Percentiles rank a stretch among this genome's conserved stretches.
Evolutionary conservation across 2,888 invertebrate genomes (phyloP).

Genomic region (Didymodactylos carnosus): DNA sequence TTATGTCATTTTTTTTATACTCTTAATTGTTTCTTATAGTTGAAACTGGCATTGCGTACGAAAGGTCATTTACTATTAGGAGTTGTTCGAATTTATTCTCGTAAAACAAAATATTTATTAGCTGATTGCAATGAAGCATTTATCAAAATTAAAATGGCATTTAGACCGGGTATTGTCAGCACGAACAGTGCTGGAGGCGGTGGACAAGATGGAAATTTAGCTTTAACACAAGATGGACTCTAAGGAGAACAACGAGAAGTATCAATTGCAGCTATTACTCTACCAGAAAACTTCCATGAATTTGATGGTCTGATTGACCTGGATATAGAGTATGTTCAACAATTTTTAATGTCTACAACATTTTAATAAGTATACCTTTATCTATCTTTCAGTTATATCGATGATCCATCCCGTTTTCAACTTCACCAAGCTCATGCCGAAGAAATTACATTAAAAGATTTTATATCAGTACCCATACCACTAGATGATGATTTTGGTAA

Average conservation of each 20-base stretch:
- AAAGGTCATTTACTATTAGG: constrained; percentile 92
- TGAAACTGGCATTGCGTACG: constrained; percentile 94
- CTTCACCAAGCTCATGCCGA: constrained; percentile 88
- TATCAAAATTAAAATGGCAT: constrained; percentile 98
- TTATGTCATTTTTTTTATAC: constrained; percentile 15
- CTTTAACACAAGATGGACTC: constrained; percentile 18
- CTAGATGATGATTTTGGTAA: constrained; percentile 82
- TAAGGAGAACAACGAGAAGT: constrained; percentile 70
- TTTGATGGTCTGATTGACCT: constrained; percentile 49
- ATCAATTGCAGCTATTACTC: constrained; percentile 82
- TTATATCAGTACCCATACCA: constrained; percentile 58
- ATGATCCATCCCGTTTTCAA: background rate
- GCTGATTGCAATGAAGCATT: constrained; percentile 99
- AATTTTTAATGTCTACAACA: background rate
- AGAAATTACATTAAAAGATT: constrained; percentile 91
- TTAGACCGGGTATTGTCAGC: constrained; percentile 52
- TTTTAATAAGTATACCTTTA: background rate
- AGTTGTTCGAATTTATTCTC: constrained; percentile 90
- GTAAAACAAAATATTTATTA: constrained; percentile 90
- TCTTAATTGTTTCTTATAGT: constrained; percentile 34
- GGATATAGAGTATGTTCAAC: constrained; percentile 4
- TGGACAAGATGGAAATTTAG: constrained; percentile 17
- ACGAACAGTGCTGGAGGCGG: too few relatives aligned
- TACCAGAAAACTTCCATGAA: constrained; percentile 94
- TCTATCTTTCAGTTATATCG: background rate